Conservation (phyloP, 2,888 invertebrate species). For the Priocnemis perturbator region DNA sequence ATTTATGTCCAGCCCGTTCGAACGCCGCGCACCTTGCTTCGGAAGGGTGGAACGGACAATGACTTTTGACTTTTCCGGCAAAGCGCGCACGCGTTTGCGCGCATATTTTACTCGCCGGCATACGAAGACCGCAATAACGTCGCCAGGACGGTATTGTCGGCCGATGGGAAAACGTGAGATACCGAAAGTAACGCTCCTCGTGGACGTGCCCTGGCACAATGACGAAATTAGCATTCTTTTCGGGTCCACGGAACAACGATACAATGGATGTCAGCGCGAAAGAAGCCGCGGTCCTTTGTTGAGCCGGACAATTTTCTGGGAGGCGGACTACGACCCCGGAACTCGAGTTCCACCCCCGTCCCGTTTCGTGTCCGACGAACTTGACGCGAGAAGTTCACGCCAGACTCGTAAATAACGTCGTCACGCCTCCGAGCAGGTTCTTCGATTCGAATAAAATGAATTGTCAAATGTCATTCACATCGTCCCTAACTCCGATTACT, state of each 20-base stretch:
- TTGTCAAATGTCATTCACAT: too few relatives aligned
- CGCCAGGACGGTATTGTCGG: background rate
- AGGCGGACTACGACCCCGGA: background rate
- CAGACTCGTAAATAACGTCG: too few relatives aligned
- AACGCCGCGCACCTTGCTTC: too few relatives aligned
- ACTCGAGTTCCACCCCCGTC: too few relatives aligned
- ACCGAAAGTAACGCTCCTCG: slow-evolving; percentile 34
- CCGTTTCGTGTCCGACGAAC: too few relatives aligned
- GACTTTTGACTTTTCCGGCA: background rate
- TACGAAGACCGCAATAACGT: slow-evolving; percentile 14
- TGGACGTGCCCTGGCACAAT: slow-evolving; percentile 46
- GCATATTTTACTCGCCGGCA: slow-evolving; percentile 6
- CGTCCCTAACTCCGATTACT: too few relatives aligned
- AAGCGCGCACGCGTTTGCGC: slow-evolving; percentile 14
- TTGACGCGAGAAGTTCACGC: too few relatives aligned
- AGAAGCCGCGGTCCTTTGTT: slow-evolving; percentile 30
- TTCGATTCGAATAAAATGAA: too few relatives aligned
- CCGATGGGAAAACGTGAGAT: slow-evolving; percentile 38
- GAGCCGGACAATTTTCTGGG: background rate
- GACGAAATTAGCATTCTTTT: slow-evolving; percentile 56
- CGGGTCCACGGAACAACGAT: slow-evolving; percentile 3
- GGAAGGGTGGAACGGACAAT: too few relatives aligned
- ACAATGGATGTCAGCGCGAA: slow-evolving; percentile 37
- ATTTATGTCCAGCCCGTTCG: too few relatives aligned
- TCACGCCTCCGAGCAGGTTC: too few relatives aligned